A percentile compares a stretch with the other conserved stretches of the same genome.
phyloP scores from a whole-genome alignment of 1,140 invertebrate species.

The Sweltsa coloradensis region DNA sequence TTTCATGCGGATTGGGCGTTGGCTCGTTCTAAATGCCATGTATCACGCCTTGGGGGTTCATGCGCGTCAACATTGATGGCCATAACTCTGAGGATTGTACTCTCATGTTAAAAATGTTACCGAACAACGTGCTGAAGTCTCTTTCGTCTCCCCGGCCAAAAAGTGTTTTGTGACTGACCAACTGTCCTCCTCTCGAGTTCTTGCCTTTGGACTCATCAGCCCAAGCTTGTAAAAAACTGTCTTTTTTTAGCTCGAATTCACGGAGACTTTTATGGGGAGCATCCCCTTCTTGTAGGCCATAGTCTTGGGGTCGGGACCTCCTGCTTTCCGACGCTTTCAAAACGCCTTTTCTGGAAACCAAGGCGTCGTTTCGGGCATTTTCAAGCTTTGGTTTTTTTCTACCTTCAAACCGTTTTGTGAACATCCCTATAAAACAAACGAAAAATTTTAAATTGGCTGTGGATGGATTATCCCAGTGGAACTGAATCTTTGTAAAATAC shows the following conservation, averaged over 20 bases:
- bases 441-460: background rate
- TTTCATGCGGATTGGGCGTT: background rate
- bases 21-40: conserved; percentile 4
- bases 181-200: conserved; percentile 1
- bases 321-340: background rate
- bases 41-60: background rate
- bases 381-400: too few species aligned
- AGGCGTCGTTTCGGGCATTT: background rate
- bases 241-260: background rate
- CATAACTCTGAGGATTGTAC: background rate
- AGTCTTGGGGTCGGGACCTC: conserved; percentile 4
- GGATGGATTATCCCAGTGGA: background rate
- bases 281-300: background rate
- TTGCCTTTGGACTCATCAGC: background rate
- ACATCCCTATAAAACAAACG: background rate
- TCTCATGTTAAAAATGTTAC: conserved; percentile 4
- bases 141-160: background rate
- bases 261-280: background rate
- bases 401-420: too few species aligned
- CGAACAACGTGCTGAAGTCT: conserved; percentile 5
- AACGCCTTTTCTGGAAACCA: background rate
- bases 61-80: background rate
- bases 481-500: background rate
- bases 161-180: background rate
- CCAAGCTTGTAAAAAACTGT: background rate